phyloP scores from a whole-genome alignment of 2,888 invertebrate genomes.

The Zeuzera pyrina region DNA sequence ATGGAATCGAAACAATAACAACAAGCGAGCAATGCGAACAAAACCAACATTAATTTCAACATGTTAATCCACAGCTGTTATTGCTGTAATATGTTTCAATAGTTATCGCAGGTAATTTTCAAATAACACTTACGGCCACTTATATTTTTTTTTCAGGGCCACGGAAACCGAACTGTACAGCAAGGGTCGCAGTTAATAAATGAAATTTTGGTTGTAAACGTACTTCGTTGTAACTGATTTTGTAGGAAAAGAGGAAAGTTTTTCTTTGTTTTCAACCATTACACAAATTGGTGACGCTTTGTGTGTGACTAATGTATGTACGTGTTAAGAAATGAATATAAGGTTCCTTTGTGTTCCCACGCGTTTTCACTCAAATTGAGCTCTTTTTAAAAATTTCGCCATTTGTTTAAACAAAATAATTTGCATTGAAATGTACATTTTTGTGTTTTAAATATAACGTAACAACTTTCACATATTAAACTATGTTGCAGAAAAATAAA shows the following conservation, averaged over 20 bases:
- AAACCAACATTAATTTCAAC: slow-evolving; percentile 33
- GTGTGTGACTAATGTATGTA: slow-evolving; percentile 53
- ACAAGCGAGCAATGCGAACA: slow-evolving; percentile 35
- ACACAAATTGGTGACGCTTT: slow-evolving; percentile 47
- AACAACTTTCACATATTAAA: too few relatives aligned
- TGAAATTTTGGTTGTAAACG: slow-evolving; percentile 31
- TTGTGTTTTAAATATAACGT: too few relatives aligned
- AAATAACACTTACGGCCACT: too few relatives aligned
- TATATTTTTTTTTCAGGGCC: slow-evolving; percentile 12
- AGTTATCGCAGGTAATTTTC: not conserved
- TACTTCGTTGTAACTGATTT: slow-evolving; percentile 21
- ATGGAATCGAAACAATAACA: slow-evolving; percentile 54
- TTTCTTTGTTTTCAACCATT: slow-evolving; percentile 50
- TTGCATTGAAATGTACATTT: slow-evolving; percentile 17
- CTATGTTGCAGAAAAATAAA: too few relatives aligned
- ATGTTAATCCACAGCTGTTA: slow-evolving; percentile 20
- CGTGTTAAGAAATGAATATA: slow-evolving; percentile 44
- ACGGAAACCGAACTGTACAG: slow-evolving; percentile 29
- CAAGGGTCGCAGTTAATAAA: slow-evolving; percentile 40
- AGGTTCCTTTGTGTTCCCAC: slow-evolving; percentile 38
- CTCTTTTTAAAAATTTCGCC: slow-evolving; percentile 36
- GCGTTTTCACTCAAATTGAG: slow-evolving; percentile 39
- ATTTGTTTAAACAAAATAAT: slow-evolving; percentile 21
- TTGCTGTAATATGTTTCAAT: slow-evolving; percentile 5
- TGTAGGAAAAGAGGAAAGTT: slow-evolving; percentile 50